Percentiles rank a stretch among this genome's conserved stretches.
Conservation (phyloP, 2,888 invertebrate species). For the Glyphotaelius pellucidus region DNA sequence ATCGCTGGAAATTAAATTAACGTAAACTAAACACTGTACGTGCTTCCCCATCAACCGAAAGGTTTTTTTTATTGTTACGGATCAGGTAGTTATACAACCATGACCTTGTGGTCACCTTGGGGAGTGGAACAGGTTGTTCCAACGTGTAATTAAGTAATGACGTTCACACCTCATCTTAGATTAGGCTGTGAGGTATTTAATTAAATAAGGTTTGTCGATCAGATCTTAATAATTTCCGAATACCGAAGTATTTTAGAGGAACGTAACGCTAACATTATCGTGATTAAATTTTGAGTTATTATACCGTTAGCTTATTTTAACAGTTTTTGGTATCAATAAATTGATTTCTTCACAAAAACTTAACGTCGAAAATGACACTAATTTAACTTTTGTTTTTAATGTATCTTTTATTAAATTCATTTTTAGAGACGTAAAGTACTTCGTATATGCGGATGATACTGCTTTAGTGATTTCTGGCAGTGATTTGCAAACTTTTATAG, state of each 20-base stretch:
- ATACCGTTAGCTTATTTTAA: too few relatives aligned
- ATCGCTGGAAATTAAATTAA: constrained; percentile 61
- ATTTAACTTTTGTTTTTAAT: too few relatives aligned
- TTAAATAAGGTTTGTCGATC: background rate
- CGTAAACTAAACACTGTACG: constrained; percentile 62
- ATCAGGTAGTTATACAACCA: constrained; percentile 2
- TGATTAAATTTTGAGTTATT: too few relatives aligned
- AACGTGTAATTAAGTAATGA: constrained; percentile 48
- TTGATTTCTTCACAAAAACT: too few relatives aligned
- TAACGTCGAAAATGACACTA: too few relatives aligned
- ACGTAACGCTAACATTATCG: background rate
- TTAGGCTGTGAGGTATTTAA: background rate
- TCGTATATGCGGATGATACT: too few relatives aligned
- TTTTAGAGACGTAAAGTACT: too few relatives aligned
- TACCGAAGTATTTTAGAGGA: background rate
- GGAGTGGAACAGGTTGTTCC: constrained; percentile 22
- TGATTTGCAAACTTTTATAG: too few relatives aligned
- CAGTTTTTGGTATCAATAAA: too few relatives aligned
- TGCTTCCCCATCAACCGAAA: constrained; percentile 52
- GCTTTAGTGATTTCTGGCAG: too few relatives aligned
- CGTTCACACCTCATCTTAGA: constrained; percentile 48
- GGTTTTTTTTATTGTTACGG: constrained; percentile 24
- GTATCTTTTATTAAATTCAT: too few relatives aligned
- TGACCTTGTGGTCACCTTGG: constrained; percentile 39
- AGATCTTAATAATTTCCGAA: background rate